phyloP scores from a whole-genome alignment of 2,113 vertebrate species.

The Sinocyclocheilus anshuiensis region DNA sequence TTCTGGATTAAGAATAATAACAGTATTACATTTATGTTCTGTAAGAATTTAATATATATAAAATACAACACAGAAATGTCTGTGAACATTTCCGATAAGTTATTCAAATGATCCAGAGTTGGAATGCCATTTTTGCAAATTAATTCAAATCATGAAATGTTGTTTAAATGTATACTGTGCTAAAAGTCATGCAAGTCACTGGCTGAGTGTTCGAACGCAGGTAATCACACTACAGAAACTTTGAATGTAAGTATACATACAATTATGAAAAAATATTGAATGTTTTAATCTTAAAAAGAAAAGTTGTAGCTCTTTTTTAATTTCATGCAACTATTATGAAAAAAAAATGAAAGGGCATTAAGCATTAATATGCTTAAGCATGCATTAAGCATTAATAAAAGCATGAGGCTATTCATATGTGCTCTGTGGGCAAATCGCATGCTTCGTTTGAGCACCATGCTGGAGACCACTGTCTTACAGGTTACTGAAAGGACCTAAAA shows the following conservation, averaged over 20 bases:
- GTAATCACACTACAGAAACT: too few relatives aligned
- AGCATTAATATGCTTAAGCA: neutral
- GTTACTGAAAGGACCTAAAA: neutral
- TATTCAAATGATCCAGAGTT: neutral
- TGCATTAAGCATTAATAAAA: neutral
- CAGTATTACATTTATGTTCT: too few relatives aligned
- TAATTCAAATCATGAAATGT: neutral
- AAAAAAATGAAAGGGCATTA: neutral
- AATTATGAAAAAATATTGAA: neutral
- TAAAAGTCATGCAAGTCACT: too few relatives aligned
- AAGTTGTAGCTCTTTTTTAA: neutral
- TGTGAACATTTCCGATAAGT: neutral
- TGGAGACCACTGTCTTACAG: neutral
- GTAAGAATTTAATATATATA: too few relatives aligned
- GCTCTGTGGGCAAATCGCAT: neutral
- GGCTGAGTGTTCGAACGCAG: too few relatives aligned
- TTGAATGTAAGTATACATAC: too few relatives aligned
- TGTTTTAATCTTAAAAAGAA: neutral
- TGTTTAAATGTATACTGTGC: too few relatives aligned
- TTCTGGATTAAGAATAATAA: too few relatives aligned
- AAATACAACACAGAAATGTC: neutral
- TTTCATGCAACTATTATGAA: neutral
- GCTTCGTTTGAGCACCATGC: neutral
- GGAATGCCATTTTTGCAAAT: neutral
- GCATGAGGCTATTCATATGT: neutral